Evolutionary conservation across 2,888 invertebrate genomes (phyloP).

Genomic region (Aethes cnicana): DNA sequence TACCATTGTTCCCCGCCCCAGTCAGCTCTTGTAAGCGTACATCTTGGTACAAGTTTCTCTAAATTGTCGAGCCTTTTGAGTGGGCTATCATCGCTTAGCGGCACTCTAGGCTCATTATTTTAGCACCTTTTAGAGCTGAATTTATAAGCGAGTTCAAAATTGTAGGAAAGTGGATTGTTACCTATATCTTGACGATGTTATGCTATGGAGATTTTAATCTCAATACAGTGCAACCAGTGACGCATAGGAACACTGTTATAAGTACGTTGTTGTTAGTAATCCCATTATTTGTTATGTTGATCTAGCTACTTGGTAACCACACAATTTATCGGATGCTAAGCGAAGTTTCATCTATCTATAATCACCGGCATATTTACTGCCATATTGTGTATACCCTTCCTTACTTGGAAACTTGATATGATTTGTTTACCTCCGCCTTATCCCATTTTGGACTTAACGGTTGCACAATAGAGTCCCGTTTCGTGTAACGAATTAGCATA

Average conservation of each 20-base stretch:
- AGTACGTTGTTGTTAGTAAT: background rate
- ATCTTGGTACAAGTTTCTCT: background rate
- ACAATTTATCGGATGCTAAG: conserved; percentile 21
- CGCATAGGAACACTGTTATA: background rate
- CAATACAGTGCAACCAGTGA: no score
- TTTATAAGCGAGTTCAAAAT: no score
- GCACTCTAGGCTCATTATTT: no score
- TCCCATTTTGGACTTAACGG: conserved; percentile 30
- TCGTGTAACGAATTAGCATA: conserved; percentile 49
- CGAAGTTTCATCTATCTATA: conserved; percentile 18
- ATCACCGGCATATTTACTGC: conserved; percentile 9
- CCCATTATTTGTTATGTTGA: no score
- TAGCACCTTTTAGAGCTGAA: no score
- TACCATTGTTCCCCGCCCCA: background rate
- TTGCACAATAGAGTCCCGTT: conserved; percentile 40
- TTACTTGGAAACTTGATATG: conserved; percentile 28
- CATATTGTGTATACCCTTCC: conserved; percentile 9
- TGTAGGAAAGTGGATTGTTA: no score
- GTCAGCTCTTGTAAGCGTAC: background rate
- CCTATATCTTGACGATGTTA: no score
- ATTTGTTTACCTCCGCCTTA: conserved; percentile 14
- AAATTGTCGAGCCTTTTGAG: conserved; percentile 12
- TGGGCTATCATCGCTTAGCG: no score
- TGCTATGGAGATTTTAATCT: no score
- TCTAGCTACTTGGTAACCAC: conserved; percentile 2